Evolutionary conservation across 2,113 vertebrate genomes (phyloP), one percentile per base, ranked within the genome.

Genomic region (Lampris incognitus): DNA sequence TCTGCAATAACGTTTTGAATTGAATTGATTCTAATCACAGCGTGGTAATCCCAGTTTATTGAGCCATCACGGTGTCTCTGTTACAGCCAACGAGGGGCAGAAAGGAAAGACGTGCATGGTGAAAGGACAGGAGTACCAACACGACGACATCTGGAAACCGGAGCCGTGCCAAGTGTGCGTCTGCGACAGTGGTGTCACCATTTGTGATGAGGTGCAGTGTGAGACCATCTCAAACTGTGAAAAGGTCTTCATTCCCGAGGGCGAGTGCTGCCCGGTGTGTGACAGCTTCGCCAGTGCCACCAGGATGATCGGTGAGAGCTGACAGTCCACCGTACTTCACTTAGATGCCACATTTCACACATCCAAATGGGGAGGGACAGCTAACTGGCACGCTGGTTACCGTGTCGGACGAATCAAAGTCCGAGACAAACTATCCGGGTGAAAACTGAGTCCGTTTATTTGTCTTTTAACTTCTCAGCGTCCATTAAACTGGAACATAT

Each of bases 261-360:
- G 97, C 36, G 96, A 98, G 66, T 99, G 98, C 91, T 99, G 98
- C 74, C 95, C 96, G 0, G 92, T 96, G 57, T 99, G 98, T 38
- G 83, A 93, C 11, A 91, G 6, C 56, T 90, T 91, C 0, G 87
- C 91, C 88, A 88, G 93, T 2, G 88, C 89, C 9, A 52, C 68
- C 50, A 81, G 95, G 56, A 59, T 24, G n/a, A 90, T 88, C 2
- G 92, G 94, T 94, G 76, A 91, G 92, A 37, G 24, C 24, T 24
- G 24, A 24, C 24, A 24, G 24, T 24, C 24, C 24, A 24, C 24
- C 24, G 24, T 24, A 24, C 24, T 24, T 24, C 24, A 24, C 24
- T 24, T 24, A 24, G 24, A 24, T 24, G 24, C 24, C 24, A 24
- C 24, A 24, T 24, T 24, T 24, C 24, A 24, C 24, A 24, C 24